Evolutionary conservation across 2,113 vertebrate species (phyloP).

Genomic region (Malurus melanocephalus): DNA sequence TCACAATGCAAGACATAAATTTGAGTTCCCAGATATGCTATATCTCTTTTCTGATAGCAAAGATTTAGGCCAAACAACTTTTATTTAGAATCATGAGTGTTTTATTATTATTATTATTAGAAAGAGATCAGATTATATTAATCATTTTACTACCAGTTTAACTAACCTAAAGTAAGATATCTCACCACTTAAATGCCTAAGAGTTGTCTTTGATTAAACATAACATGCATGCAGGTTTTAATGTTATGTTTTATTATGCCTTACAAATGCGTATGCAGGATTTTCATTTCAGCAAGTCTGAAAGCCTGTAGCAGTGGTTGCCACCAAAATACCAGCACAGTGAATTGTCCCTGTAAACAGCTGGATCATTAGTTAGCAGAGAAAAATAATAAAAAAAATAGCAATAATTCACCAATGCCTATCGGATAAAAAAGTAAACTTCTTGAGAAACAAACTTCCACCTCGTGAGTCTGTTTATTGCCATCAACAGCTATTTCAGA

Average conservation of each 20-base stretch:
- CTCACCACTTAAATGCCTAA: slow-evolving; percentile 69
- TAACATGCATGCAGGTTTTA: slow-evolving; percentile 67
- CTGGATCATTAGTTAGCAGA: slow-evolving; percentile 63
- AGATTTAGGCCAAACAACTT: slow-evolving; percentile 68
- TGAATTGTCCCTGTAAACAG: slow-evolving; percentile 71
- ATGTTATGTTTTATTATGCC: slow-evolving; percentile 66
- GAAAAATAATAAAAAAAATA: neutral
- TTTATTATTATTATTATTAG: slow-evolving; percentile 65
- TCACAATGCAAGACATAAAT: slow-evolving; percentile 69
- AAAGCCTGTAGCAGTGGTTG: slow-evolving; percentile 66
- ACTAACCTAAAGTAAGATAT: slow-evolving; percentile 67
- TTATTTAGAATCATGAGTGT: slow-evolving; percentile 60
- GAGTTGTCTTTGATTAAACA: slow-evolving; percentile 66
- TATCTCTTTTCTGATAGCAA: slow-evolving; percentile 67
- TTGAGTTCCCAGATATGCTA: slow-evolving; percentile 59
- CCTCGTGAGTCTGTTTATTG: slow-evolving; percentile 7
- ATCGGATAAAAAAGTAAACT: slow-evolving; percentile 44
- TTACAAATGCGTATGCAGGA: slow-evolving; percentile 59
- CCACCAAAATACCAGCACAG: slow-evolving; percentile 70
- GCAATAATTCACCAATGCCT: slow-evolving; percentile 28
- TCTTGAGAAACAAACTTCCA: slow-evolving; percentile 47
- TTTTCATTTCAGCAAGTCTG: slow-evolving; percentile 64
- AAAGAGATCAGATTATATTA: slow-evolving; percentile 67
- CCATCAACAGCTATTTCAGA: slow-evolving; percentile 37
- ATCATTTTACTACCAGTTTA: slow-evolving; percentile 62